phyloP scores from a whole-genome alignment of 2,113 vertebrate species.

The Myotis lucifugus region DNA sequence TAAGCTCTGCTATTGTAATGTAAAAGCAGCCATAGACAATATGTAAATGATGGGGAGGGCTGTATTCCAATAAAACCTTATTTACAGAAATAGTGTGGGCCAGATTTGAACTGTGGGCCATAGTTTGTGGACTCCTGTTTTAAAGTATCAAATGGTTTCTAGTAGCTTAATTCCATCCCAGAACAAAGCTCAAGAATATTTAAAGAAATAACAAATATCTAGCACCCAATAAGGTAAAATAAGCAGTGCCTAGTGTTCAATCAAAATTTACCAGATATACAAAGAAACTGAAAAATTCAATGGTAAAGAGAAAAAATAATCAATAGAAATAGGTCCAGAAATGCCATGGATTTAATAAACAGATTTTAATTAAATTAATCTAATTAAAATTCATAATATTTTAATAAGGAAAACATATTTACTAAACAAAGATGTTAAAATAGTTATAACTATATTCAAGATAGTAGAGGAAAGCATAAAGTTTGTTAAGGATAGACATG shows the following conservation, averaged over 20 bases:
- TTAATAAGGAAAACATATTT: background rate
- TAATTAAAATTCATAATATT: background rate
- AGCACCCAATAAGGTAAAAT: background rate
- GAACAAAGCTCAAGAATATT: conserved; percentile 7
- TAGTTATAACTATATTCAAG: background rate
- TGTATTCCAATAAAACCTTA: conserved; percentile 7
- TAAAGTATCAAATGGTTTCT: conserved; percentile 16
- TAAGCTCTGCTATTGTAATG: background rate
- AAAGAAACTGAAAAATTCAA: conserved; percentile 1
- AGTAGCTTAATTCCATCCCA: background rate
- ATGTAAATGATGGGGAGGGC: background rate
- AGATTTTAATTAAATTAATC: background rate
- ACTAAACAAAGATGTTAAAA: background rate
- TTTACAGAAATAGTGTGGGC: conserved; percentile 2
- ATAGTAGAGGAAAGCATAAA: background rate
- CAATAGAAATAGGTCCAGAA: background rate
- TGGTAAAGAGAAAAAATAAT: background rate
- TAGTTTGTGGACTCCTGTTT: background rate
- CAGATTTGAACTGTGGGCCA: background rate
- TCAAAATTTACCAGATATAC: conserved; percentile 18
- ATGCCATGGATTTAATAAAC: background rate
- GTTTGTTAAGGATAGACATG: conserved; percentile 10
- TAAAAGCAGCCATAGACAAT: background rate
- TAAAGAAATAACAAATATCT: background rate
- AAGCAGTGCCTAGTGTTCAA: background rate